Conservation (phyloP, 2,888 invertebrate genomes). For the Noctua fimbriata region DNA sequence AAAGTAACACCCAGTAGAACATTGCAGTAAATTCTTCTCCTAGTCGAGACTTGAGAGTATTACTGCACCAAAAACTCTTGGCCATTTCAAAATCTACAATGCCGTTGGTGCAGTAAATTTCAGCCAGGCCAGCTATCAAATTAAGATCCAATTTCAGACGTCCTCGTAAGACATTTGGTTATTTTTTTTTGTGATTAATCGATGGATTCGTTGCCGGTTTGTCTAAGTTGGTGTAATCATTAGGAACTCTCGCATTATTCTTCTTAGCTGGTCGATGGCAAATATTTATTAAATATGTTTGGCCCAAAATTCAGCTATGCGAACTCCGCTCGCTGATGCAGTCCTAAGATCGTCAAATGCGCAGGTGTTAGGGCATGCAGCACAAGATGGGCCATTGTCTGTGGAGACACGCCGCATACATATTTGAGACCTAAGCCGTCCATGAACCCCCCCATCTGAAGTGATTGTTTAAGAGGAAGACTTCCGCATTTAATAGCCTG, state of each 20-base stretch:
- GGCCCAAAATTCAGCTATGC: too few species aligned
- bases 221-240: conserved; percentile 4
- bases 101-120: background rate
- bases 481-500: conserved; percentile 19
- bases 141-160: background rate
- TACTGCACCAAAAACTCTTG: background rate
- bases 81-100: background rate
- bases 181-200: background rate
- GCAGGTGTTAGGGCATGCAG: too few species aligned
- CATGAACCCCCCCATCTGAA: too few species aligned
- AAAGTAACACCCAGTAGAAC: background rate
- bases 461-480: background rate
- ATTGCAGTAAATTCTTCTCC: background rate
- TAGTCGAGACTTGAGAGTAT: background rate
- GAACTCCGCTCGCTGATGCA: too few species aligned
- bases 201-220: background rate
- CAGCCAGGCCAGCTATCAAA: background rate
- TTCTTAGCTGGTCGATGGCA: too few species aligned
- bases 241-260: background rate
- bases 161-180: background rate
- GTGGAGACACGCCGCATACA: too few species aligned
- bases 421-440: too few species aligned
- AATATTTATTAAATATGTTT: too few species aligned
- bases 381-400: too few species aligned
- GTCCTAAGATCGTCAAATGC: too few species aligned